phyloP scores from a whole-genome alignment of 2,888 invertebrate species.

The Lasioglossum pauxillum region DNA sequence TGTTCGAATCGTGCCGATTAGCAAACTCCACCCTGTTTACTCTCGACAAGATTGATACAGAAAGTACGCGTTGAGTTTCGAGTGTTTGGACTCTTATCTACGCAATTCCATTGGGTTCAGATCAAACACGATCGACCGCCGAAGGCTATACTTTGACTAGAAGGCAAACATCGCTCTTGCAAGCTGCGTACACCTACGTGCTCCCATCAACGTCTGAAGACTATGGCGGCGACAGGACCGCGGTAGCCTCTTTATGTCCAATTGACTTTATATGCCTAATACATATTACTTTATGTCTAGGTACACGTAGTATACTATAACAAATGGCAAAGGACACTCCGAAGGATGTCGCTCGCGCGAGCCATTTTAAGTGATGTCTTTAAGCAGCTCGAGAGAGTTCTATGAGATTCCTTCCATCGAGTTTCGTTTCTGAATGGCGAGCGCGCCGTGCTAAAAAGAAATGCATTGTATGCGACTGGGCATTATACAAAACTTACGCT shows the following conservation, averaged over 20 bases:
- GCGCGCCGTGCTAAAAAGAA: not conserved
- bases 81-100: not conserved
- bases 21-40: not conserved
- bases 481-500: slow-evolving; percentile 45
- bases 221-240: not conserved
- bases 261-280: slow-evolving; percentile 9
- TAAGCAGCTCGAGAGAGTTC: not conserved
- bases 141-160: not conserved
- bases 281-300: not conserved
- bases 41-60: not conserved
- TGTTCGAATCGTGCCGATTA: not conserved
- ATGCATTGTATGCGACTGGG: slow-evolving; percentile 5
- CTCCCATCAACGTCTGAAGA: slow-evolving; percentile 14
- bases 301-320: slow-evolving; percentile 3
- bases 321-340: not conserved
- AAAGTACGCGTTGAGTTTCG: not conserved
- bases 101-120: slow-evolving; percentile 8
- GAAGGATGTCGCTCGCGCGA: not conserved
- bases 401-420: slow-evolving; percentile 5
- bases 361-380: slow-evolving; percentile 4
- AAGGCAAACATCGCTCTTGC: slow-evolving; percentile 1
- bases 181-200: slow-evolving; percentile 5
- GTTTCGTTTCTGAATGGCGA: not conserved
- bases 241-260: slow-evolving; percentile 5
- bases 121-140: slow-evolving; percentile 9